Evolutionary conservation across 92 coral and sea anemone genomes (phyloP).

Genomic region (Porites lobata): DNA sequence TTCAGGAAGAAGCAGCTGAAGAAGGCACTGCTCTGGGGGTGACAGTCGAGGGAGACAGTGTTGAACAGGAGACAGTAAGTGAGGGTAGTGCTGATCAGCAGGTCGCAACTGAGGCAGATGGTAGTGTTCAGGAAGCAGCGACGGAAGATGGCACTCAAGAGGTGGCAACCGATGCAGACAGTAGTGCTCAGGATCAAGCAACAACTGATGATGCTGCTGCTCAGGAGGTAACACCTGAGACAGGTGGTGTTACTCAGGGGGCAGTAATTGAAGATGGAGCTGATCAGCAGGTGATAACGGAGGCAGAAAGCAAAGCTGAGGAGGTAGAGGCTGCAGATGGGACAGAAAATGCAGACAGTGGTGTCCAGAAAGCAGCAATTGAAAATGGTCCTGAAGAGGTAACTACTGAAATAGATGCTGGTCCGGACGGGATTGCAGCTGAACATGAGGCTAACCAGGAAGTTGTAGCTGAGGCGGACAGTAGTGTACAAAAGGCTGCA

Average conservation of each 20-base stretch:
- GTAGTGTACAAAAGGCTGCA: background rate
- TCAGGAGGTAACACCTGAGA: background rate
- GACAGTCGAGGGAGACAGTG: constrained; percentile 5
- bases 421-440: background rate
- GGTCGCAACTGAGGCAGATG: constrained; percentile 8
- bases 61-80: background rate
- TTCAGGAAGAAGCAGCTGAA: constrained; percentile 9
- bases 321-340: background rate
- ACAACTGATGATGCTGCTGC: background rate
- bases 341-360: background rate
- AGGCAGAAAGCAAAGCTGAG: background rate
- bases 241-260: background rate
- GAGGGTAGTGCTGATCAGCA: background rate
- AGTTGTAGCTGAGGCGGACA: constrained; percentile 12
- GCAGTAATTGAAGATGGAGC: background rate
- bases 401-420: background rate
- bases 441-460: background rate
- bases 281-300: background rate
- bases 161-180: background rate
- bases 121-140: background rate
- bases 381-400: background rate
- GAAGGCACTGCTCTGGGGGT: constrained; percentile 15
- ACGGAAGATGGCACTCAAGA: background rate
- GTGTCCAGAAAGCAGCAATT: background rate
- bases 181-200: background rate